Base-by-base conservation (phyloP, 1,140 invertebrate genomes). In the Holcopasites calliopsidis region DNA sequence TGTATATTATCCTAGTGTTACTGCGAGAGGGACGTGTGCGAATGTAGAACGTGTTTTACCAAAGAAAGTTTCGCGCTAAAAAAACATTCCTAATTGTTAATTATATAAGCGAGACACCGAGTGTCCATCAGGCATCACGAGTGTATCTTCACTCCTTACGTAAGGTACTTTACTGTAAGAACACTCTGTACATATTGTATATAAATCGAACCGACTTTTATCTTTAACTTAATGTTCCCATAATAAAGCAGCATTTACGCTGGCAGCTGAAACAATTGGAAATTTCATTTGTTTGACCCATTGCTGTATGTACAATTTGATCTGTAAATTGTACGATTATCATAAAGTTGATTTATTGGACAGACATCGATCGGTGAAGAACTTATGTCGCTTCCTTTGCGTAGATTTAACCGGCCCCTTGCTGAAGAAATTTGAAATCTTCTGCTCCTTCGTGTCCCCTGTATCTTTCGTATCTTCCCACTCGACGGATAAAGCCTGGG, bases 401-500 rank as follows among this genome's bases (percentile, higher is more conserved):
- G 16, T 75, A 18, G 55, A 66, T 42, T 84, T 86, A 1, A 28
- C 21, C 18, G 84, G 62, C 16, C 77, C 74, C 7, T 74, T 84
- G 1, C 64, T 44, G 54, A 92, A 92, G 62, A 88, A 92, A 28
- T 66, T 88, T 0, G 87, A 89, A 31, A 92, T 92, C 60, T 91
- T 89, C 3, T 80, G 77, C 50, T 83, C 68, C 2, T 72, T 85
- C 23, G 80, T 38, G 2, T 50, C 11, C 23, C 62, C 66, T 10
- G 21, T 61, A 0, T 92, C 83, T 80, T 90, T 87, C 75, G 94
- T 92, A 11, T 95, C 93, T 49, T 95, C 92, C 93, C 97, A 97
- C 87, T 97, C 94, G 62, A 98, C 94, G 13, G 92, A 92, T 42
- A 94, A 91, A 7, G 96, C 95, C 60, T 95, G 93, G 26, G 95